phyloP scores from a whole-genome alignment of 2,113 vertebrate genomes.

The Megaceryle maxima region DNA sequence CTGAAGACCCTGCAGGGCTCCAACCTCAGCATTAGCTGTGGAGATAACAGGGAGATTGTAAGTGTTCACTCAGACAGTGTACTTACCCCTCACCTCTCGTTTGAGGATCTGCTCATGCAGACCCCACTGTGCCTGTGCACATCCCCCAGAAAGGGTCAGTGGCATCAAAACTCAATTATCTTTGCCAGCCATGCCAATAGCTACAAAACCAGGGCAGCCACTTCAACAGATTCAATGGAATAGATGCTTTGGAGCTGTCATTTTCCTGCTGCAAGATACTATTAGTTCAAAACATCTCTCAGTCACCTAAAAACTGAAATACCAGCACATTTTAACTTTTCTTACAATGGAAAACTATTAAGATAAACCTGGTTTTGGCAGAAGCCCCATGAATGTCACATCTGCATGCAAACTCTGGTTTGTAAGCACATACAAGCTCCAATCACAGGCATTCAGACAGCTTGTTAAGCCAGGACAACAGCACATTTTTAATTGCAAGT shows the following conservation, averaged over 20 bases:
- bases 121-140: neutral
- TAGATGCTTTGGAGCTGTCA: neutral
- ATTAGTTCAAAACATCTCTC: neutral
- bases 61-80: slow-evolving; percentile 40
- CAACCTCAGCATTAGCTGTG: slow-evolving; percentile 80
- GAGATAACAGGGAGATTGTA: slow-evolving; percentile 75
- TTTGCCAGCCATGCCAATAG: no score
- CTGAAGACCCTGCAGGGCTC: slow-evolving; percentile 89
- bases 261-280: neutral
- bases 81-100: neutral
- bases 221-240: neutral
- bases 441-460: neutral
- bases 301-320: neutral
- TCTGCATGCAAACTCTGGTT: neutral
- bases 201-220: no score
- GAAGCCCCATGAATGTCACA: neutral
- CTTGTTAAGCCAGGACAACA: neutral
- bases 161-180: neutral
- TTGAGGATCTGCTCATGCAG: neutral
- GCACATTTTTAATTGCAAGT: neutral
- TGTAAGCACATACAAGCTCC: neutral
- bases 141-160: neutral
- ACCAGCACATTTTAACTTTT: neutral
- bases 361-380: neutral
- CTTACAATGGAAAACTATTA: neutral